Evolutionary conservation across 2,113 vertebrate genomes (phyloP).

Genomic region (Lipophrys pholis): DNA sequence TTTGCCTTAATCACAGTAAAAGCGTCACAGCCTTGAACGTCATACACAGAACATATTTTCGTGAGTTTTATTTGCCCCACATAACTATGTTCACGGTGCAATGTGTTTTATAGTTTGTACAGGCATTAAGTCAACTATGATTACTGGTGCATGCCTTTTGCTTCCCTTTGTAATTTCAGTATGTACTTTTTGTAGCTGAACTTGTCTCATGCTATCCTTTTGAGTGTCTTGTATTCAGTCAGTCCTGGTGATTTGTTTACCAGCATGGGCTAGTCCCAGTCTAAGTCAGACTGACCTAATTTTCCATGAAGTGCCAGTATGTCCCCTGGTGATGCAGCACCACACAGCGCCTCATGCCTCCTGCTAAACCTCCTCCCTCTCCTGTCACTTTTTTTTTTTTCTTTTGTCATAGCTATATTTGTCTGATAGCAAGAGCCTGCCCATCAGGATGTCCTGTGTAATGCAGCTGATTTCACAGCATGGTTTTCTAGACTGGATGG

Average conservation of each 20-base stretch:
- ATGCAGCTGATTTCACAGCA: conserved; percentile 29
- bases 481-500: conserved; percentile 35
- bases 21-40: too few relatives aligned
- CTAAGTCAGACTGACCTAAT: conserved; percentile 53
- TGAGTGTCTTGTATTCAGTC: conserved; percentile 22
- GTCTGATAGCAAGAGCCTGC: conserved; percentile 9
- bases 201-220: not conserved
- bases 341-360: not conserved
- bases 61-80: too few relatives aligned
- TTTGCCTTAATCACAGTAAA: too few relatives aligned
- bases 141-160: not conserved
- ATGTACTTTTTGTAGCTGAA: not conserved
- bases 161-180: not conserved
- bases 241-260: conserved; percentile 29
- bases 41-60: too few relatives aligned
- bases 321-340: conserved; percentile 18
- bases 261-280: conserved; percentile 21
- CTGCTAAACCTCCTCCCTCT: conserved; percentile 2
- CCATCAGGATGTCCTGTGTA: conserved; percentile 32
- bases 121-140: not conserved
- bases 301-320: conserved; percentile 20
- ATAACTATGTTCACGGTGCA: not conserved
- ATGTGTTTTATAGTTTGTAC: not conserved
- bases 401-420: not conserved
- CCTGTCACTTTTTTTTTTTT: not conserved